Evolutionary conservation across 1,140 invertebrate genomes (phyloP).

Genomic region (Drosophila ironensis): DNA sequence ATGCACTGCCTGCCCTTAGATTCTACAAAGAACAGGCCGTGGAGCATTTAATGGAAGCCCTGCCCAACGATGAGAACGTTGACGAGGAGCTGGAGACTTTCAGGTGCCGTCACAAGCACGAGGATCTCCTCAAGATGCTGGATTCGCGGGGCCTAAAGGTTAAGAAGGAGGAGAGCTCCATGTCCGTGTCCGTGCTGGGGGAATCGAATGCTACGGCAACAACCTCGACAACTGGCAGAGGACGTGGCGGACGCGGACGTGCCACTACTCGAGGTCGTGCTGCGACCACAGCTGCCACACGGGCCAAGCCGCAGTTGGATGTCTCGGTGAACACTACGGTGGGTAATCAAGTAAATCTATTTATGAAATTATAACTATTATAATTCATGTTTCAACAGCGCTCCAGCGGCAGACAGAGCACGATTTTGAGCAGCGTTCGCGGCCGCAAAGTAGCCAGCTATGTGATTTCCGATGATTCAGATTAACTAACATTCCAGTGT

Average conservation of each 20-base stretch:
- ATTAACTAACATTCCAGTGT: slow-evolving; percentile 26
- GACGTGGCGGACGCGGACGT: slow-evolving; percentile 20
- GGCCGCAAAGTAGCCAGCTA: slow-evolving; percentile 6
- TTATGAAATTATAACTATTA: no score
- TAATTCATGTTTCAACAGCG: slow-evolving; percentile 12
- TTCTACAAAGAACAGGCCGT: slow-evolving; percentile 70
- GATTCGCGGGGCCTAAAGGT: slow-evolving; percentile 25
- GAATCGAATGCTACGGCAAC: background rate
- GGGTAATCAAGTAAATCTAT: background rate
- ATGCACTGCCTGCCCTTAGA: slow-evolving; percentile 24
- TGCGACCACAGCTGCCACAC: slow-evolving; percentile 1
- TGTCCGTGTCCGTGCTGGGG: background rate
- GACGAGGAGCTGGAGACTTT: slow-evolving; percentile 52
- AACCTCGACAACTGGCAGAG: slow-evolving; percentile 6
- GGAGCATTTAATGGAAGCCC: slow-evolving; percentile 68
- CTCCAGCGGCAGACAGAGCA: slow-evolving; percentile 11
- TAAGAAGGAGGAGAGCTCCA: background rate
- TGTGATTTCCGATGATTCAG: slow-evolving; percentile 53
- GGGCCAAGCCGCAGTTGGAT: slow-evolving; percentile 33
- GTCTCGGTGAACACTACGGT: slow-evolving; percentile 40
- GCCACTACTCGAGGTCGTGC: slow-evolving; percentile 5
- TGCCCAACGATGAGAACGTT: slow-evolving; percentile 65
- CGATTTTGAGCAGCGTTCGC: slow-evolving; percentile 17
- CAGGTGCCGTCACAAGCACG: slow-evolving; percentile 37
- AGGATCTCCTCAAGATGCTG: slow-evolving; percentile 60